A percentile compares a stretch with the other conserved stretches of the same genome.
Conservation (phyloP, 2,888 invertebrate genomes). For the Diploptera punctata region DNA sequence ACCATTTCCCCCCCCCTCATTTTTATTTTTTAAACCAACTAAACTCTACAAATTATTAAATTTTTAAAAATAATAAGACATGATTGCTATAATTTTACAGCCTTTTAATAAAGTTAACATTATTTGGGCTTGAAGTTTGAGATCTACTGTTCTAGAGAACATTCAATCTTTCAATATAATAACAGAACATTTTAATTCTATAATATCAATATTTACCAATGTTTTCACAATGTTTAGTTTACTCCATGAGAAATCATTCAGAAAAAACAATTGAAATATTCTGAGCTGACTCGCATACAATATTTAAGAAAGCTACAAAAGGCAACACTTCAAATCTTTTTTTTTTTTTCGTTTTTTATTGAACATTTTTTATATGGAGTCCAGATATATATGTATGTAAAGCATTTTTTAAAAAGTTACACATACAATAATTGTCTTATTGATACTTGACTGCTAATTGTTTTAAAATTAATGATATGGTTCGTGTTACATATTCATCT, state of each 20-base stretch:
- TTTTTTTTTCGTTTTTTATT: background rate
- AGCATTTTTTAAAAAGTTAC: constrained; percentile 8
- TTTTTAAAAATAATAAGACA: background rate
- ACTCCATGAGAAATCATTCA: background rate
- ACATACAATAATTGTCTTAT: background rate
- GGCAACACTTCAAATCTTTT: background rate
- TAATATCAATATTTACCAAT: background rate
- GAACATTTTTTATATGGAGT: background rate
- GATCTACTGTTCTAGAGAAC: background rate
- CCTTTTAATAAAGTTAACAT: background rate
- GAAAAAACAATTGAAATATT: background rate
- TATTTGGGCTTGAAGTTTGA: background rate
- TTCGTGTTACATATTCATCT: background rate
- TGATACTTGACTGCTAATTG: background rate
- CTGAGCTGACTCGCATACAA: background rate
- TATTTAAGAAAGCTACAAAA: background rate
- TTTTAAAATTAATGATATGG: background rate
- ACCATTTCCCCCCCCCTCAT: too few species aligned
- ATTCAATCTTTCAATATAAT: background rate
- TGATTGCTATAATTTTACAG: background rate
- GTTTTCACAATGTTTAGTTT: background rate
- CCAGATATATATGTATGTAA: background rate
- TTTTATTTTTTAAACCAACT: too few species aligned
- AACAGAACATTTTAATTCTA: background rate
- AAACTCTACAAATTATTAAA: too few species aligned